Conservation (phyloP, 2,113 vertebrate genomes). For the Poecile atricapillus region DNA sequence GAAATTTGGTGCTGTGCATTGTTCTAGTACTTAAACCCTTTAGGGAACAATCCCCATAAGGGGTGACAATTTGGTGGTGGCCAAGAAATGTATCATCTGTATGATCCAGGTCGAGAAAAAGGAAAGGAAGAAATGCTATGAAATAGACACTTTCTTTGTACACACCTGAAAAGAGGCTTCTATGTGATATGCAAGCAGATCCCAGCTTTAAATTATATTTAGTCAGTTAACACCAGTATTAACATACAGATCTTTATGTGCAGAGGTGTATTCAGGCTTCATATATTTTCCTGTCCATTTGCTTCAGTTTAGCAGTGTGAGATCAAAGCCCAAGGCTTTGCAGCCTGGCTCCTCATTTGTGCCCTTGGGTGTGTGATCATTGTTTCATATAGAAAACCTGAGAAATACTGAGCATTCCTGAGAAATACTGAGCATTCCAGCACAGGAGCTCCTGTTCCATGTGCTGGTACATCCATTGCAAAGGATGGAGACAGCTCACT, state of each 20-base stretch:
- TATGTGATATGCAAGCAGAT: not conserved
- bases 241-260: not conserved
- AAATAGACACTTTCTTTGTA: not conserved
- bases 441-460: not conserved
- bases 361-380: no score
- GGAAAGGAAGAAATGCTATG: not conserved
- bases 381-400: not conserved
- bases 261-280: not conserved
- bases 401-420: not conserved
- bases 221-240: not conserved
- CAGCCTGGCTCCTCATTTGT: not conserved
- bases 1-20: not conserved
- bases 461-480: not conserved
- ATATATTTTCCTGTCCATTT: not conserved
- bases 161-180: not conserved
- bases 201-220: not conserved
- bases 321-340: not conserved
- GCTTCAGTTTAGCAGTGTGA: not conserved
- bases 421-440: not conserved
- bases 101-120: not conserved
- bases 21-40: not conserved
- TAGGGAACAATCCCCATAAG: not conserved
- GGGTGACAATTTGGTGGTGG: not conserved
- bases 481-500: not conserved
- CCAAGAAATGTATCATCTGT: not conserved